Evolutionary conservation across 2,888 invertebrate genomes (phyloP), one percentile per base, ranked within the genome.

Genomic region (Choristoneura rosaceana): DNA sequence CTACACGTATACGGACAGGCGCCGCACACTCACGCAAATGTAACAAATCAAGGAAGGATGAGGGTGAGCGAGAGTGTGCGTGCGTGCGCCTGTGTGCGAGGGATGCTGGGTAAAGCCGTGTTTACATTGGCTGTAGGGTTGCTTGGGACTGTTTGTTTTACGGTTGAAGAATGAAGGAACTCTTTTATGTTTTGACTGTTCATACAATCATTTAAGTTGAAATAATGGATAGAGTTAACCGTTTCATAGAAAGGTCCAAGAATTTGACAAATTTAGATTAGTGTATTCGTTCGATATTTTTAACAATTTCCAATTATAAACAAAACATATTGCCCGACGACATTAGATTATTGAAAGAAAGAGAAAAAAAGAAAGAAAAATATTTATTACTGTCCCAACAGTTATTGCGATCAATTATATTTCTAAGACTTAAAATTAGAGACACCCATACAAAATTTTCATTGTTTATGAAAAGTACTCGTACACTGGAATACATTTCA

Each of bases 61-160:
- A 74, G 77, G 68, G 74, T 64, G 71, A 74, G 79, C 74, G 74
- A 59, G 77, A 69, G 77, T 77, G 76, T 69, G 77, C 76, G 78
- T 76, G 80, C 77, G 79, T 80, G 75, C 74, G 79, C 52, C 15
- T 81, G 88, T 87, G 86, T 86, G 87, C 65, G 87, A 80, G 82
- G 88, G 91, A 92, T 88, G 90, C 91, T 91, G 92, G 75, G 77
- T 87, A 86, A 90, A 80, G 91, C 78, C 76, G 74, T 74, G 59
- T 87, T 79, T 85, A 92, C 77, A 87, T 62, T 71, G 71, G 41
- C 58, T 15, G 67, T 52, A 52, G 34, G 66, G 66, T 62, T 61
- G 52, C 25, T 84, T 84, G 82, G 81, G 81, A 79, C 82, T 80
- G 79, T 75, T 79, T 79, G 77, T 71, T 58, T 67, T 62, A 55